Conservation (phyloP, 2,888 invertebrate species). For the Drosophila prolongata region DNA sequence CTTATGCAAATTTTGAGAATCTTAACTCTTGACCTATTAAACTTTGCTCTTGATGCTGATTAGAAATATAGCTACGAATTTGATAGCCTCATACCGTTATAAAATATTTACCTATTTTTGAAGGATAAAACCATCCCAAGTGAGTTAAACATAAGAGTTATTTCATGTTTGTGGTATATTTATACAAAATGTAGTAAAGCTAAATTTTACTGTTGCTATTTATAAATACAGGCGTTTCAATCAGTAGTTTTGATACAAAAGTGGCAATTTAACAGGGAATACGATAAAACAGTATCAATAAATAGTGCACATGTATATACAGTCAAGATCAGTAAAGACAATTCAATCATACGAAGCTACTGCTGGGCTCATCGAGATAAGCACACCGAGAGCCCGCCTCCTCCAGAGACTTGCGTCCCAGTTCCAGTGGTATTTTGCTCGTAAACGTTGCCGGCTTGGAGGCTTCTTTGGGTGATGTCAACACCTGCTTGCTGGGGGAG, state of each 20-base stretch:
- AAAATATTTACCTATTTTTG: no score
- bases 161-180: slow-evolving; percentile 35
- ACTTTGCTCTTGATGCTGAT: no score
- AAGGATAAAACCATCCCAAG: no score
- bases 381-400: slow-evolving; percentile 82
- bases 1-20: no score
- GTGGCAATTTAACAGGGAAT: slow-evolving; percentile 31
- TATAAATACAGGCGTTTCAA: slow-evolving; percentile 58
- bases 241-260: slow-evolving; percentile 32
- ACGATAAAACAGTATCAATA: slow-evolving; percentile 22
- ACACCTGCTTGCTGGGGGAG: slow-evolving; percentile 51
- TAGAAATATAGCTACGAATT: no score
- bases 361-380: slow-evolving; percentile 87
- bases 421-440: slow-evolving; percentile 72
- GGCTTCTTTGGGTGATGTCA: slow-evolving; percentile 44
- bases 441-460: slow-evolving; percentile 50
- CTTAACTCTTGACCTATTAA: no score
- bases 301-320: slow-evolving; percentile 51
- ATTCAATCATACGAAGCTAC: slow-evolving; percentile 87
- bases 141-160: not conserved
- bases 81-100: no score
- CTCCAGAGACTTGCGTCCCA: slow-evolving; percentile 66
- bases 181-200: slow-evolving; percentile 42
- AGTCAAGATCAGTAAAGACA: slow-evolving; percentile 22
- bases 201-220: slow-evolving; percentile 48